Evolutionary conservation across 1,140 invertebrate genomes (phyloP), one percentile per base, ranked within the genome.

Genomic region (Vanessa atalanta): DNA sequence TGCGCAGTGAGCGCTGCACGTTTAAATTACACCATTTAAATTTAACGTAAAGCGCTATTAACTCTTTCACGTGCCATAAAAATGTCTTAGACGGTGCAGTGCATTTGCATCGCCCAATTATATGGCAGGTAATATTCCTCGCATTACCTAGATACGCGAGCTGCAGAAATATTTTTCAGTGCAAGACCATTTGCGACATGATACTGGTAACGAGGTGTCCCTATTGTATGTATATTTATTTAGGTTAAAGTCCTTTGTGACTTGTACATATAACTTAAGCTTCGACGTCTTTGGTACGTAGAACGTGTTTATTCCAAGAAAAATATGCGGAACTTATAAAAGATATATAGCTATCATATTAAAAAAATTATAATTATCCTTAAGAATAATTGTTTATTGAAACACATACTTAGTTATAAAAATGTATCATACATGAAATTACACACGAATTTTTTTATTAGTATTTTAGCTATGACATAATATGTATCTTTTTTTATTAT

Each of bases 11-110:
- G 37, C 53, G 26, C 47, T 66, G 64, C 47, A 73, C 57, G 57
- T 79, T 81, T 61, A 79, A 83, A 87, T 79, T 84, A 79, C 79
- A 76, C 57, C 68, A 69, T 72, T 57, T 78, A 79, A 70, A 74
- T 83, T 82, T 86, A 80, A 82, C 82, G 80, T 84, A 81, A 82
- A 83, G 70, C 55, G 72, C 81, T 87, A 88, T 88, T 88, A 87
- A 85, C 81, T 83, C 79, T 83, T 83, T 74, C 77, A 64, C 66
- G 70, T 57, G 84, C 73, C 81, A 86, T 87, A 87, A 88, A 88
- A 87, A 84, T 83, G 82, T 81, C 80, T 81, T 63, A 75, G 67
- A 75, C 71, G 65, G 72, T 73, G 78, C 78, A 79, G 70, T 65
- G 79, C 79, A 87, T 87, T 87, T 84, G 80, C 82, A 86, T 87